Base-by-base conservation (phyloP, 1,140 invertebrate species). In the Formica exsecta region DNA sequence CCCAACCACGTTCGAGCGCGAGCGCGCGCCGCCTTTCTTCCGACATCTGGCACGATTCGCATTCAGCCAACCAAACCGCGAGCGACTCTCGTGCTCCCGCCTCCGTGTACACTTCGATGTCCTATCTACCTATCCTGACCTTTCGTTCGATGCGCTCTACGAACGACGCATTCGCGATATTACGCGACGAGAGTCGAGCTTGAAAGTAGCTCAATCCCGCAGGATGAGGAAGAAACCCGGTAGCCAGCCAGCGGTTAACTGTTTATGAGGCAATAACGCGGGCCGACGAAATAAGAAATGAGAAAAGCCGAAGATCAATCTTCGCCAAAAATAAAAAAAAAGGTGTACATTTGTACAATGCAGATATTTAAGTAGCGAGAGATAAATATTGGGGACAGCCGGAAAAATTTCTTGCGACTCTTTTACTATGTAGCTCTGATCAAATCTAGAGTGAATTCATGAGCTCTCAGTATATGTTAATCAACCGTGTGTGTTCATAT, bases 11-110 rank as follows among this genome's bases (percentile, higher is more conserved):
- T 85, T 38, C 38, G 59, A 77, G 57, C 29, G 38, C 54, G 65
- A 22, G 51, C 70, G 81, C 38, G 61, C 84, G 84, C 61, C 74
- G 75, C 84, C 84, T 86, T 86, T 77, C 84, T 86, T 80, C 64
- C 64, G 36, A 79, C 84, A 80, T 86, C 54, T 80, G 48, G 61
- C 75, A 68, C 75, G 84, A 86, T 68, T 79, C 75, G 84, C 61
- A 86, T 79, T 77, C 74, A 80, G 48, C 81, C 81, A 85, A 85
- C 81, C 81, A 85, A 85, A 85, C 73, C 74, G 61, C 81, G 73
- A 77, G 81, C 59, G 19, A 61, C 81, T 65, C 62, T 54, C 16
- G 22, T 77, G 81, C 81, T 76, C 81, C 81, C 81, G 81, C 81
- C 81, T 77, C 81, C 79, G 68, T 83, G 54, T 83, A 83, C 79